Conservation (phyloP, 92 coral and sea anemone genomes). For the Epizoanthus stellaris region DNA sequence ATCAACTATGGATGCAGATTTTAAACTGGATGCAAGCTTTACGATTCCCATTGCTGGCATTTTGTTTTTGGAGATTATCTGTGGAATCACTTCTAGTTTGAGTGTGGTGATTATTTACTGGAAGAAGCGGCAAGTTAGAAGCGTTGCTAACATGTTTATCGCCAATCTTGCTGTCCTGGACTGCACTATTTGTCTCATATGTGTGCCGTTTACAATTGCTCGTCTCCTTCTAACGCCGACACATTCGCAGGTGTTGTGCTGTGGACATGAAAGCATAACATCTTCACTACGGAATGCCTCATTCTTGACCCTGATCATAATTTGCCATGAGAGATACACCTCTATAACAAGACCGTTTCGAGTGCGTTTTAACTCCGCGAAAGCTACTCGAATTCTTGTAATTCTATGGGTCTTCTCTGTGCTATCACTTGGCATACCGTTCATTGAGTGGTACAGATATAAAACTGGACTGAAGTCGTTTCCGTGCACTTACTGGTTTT, state of each 20-base stretch:
- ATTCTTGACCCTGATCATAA: conserved; percentile 68
- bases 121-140: conserved; percentile 73
- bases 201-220: conserved; percentile 71
- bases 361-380: conserved; percentile 61
- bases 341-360: conserved; percentile 83
- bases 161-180: conserved; percentile 78
- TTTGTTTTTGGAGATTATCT: conserved; percentile 61
- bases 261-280: conserved; percentile 78
- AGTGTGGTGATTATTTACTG: conserved; percentile 75
- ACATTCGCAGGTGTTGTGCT: conserved; percentile 65
- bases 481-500: conserved; percentile 54
- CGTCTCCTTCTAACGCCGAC: conserved; percentile 57
- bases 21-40: conserved; percentile 12
- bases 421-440: conserved; percentile 58
- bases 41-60: conserved; percentile 48
- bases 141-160: conserved; percentile 78
- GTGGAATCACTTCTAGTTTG: conserved; percentile 62
- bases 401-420: conserved; percentile 61
- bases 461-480: neutral
- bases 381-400: conserved; percentile 59
- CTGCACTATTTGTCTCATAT: conserved; percentile 59
- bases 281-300: conserved; percentile 85
- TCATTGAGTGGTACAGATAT: conserved; percentile 61
- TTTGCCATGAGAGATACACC: conserved; percentile 81
- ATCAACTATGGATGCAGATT: neutral